Evolutionary conservation across 37 sponge, comb jelly and placozoan genomes (phyloP), one percentile per base, ranked within the genome.

Genomic region (Spongilla lacustris): DNA sequence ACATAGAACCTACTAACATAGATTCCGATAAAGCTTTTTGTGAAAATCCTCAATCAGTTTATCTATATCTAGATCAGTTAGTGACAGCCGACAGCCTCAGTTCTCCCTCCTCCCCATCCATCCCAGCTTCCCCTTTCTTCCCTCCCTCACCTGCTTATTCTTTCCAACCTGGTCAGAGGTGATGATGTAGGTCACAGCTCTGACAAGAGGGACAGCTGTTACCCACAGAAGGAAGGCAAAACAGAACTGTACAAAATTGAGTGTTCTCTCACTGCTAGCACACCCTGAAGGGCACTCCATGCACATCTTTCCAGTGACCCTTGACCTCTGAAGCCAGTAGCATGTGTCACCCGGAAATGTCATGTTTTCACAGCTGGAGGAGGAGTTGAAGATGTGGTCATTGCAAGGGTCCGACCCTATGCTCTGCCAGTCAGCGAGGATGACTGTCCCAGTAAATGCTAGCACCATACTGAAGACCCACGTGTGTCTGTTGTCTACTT

Each of bases 401-500:
- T 67, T 80, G 73, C 87, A 87, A 0, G 71, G 36, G 66, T 87
- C 87, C n/a, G 31, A 30, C 0, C 77, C 81, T 35, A 87, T 80
- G 25, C 81, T 38, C 27, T 87, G 87, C 87, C 87, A 87, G 75
- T 87, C 87, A 0, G 73, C 81, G 19, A 87, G 72, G n/a, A 87
- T 22, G 0, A 30, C 28, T 13, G 49, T 50, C 23, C 74, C 74
- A 10, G 70, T 24, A 35, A 87, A 22, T 23, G 87, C 33, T 68
- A 87, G 66, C 4, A 36, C 22, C 26, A 87, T 36, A 12, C 87
- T 81, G 21, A 87, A 24, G 19, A 36, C 75, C 32, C 32, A 36
- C 12, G 35, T 74, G 34, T 74, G 32, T 23, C 75, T 33, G 35
- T 27, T 74, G 31, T 74, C 35, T 23, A 74, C 24, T 36, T 10